Evolutionary conservation across 2,888 invertebrate genomes (phyloP).

Genomic region (Pachliopta kotzebuea): DNA sequence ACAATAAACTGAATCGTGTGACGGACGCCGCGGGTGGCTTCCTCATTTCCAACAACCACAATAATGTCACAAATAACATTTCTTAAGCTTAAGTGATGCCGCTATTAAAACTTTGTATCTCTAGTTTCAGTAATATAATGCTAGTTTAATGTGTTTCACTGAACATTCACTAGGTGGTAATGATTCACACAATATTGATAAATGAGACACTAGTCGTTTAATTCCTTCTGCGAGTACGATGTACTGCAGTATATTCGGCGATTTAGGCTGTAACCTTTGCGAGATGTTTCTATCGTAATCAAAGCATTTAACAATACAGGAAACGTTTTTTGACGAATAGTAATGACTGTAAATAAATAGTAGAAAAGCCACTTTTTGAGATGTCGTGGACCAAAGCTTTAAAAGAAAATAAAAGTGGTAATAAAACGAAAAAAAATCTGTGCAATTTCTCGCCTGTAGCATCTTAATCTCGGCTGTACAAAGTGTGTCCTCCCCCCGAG

Average conservation of each 20-base stretch:
- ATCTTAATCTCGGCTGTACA: constrained; percentile 48
- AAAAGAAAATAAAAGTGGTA: neutral
- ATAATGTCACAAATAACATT: constrained; percentile 36
- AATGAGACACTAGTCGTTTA: too few relatives aligned
- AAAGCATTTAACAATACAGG: neutral
- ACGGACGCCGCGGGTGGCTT: constrained; percentile 53
- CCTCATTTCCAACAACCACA: constrained; percentile 43
- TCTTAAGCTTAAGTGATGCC: constrained; percentile 32
- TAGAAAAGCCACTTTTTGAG: neutral
- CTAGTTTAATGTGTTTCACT: neutral
- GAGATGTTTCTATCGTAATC: neutral
- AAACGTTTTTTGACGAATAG: neutral
- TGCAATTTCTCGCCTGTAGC: constrained; percentile 33
- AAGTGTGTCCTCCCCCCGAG: constrained; percentile 54
- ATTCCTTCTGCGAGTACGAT: too few relatives aligned
- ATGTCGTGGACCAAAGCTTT: neutral
- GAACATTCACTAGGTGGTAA: too few relatives aligned
- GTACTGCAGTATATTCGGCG: too few relatives aligned
- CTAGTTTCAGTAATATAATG: neutral
- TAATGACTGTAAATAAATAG: neutral
- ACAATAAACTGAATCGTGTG: constrained; percentile 56
- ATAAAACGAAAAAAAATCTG: constrained; percentile 33
- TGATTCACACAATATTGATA: too few relatives aligned
- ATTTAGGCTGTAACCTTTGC: too few relatives aligned
- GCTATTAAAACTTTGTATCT: constrained; percentile 33